These are phyloP conservation scores for Agrochola circellaris DNA, from an alignment of 2,888 invertebrate genomes.

Conservation along the genomic window DNA sequence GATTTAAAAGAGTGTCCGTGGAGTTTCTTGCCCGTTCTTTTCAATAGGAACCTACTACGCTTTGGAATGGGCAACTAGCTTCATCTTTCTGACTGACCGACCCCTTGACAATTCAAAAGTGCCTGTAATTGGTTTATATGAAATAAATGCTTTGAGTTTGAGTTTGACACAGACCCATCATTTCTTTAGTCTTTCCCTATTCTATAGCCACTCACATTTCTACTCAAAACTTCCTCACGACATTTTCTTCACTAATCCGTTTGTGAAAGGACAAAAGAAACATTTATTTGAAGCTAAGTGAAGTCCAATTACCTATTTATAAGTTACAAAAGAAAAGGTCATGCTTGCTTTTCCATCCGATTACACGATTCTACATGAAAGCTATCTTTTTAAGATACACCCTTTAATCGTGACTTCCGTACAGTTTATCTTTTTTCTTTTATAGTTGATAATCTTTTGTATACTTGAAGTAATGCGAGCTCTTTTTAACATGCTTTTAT, in stretches of 20 bases:
- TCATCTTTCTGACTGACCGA: too few species aligned
- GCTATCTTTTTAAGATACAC: conserved; percentile 19
- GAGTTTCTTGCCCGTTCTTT: too few species aligned
- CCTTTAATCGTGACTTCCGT: conserved; percentile 5
- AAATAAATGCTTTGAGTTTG: too few species aligned
- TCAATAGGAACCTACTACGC: too few species aligned
- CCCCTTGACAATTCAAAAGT: too few species aligned
- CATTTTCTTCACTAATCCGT: not conserved
- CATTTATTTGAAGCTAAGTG: not conserved
- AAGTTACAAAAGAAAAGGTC: not conserved
- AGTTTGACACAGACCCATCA: too few species aligned
- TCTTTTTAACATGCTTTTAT: too few species aligned
- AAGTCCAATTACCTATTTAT: not conserved
- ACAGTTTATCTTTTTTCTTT: conserved; percentile 39
- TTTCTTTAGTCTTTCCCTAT: not conserved
- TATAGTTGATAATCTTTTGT: conserved; percentile 48
- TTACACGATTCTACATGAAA: conserved; percentile 17
- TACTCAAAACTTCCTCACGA: not conserved
- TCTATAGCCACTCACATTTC: not conserved
- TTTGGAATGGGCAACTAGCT: too few species aligned
- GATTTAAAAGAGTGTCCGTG: too few species aligned
- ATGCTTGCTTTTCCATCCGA: conserved; percentile 7
- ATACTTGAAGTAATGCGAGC: conserved; percentile 4
- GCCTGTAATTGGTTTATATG: too few species aligned
- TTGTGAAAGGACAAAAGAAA: not conserved